Evolutionary conservation across 2,888 invertebrate species (phyloP), one percentile per base, ranked within the genome.

Genomic region (Clepsis dumicolana): DNA sequence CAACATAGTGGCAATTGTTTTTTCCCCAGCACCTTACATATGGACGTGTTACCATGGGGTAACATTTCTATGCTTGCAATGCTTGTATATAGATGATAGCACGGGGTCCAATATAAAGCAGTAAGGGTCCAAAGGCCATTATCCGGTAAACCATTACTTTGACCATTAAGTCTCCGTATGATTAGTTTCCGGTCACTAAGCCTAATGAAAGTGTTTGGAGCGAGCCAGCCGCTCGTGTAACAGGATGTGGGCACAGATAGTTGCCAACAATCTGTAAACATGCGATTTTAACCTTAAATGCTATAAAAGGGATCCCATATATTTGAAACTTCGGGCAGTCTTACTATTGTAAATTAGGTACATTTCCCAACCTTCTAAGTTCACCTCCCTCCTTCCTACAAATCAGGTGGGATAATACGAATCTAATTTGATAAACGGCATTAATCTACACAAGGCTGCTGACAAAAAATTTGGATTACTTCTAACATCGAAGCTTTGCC

Each of bases 171-270:
- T 29, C 64, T 21, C 29, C 54, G 29, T 54, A 29, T 53, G 29
- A 64, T 64, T 64, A 64, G 41, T 54, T 64, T 29, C 44, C 41
- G 44, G 54, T 24, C 41, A 25, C 27, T 54, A 64, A 64, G 44
- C 54, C 44, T 64, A 44, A 64, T 64, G 41, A 64, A 29, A 54
- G 52, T 53, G 59, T 59, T 24, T 38, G 27, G 54, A 21, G 41
- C 41, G 38, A 41, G 32, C 29, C 53, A 54, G 10, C 54, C 64
- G 21, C 21, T 29, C 54, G 64, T 54, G 29, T 41, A 64, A 44
- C 41, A 29, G 44, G 54, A 64, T 64, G 21, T 18, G 24, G 24
- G 27, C 29, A 14, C 41, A 7, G 21, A n/a, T 44, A 2, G 54
- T 18, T 64, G 54, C 63, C 53, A 54, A 27, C 53, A 27, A 63